Conservation (phyloP, 1,140 invertebrate genomes). For the Drosophila nebulosa region DNA sequence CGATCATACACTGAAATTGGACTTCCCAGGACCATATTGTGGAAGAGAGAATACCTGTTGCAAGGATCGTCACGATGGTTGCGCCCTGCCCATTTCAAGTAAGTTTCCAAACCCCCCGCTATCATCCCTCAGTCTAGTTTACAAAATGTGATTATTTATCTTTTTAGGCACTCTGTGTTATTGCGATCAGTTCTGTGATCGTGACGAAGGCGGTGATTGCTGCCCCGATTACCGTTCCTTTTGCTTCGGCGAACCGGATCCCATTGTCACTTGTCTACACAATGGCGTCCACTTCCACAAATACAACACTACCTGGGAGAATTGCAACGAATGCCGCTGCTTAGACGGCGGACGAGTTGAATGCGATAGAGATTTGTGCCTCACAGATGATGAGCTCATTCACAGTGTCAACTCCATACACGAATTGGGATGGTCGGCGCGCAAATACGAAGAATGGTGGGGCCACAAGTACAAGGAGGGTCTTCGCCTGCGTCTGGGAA, state of each 20-base stretch:
- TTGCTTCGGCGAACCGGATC: slow-evolving; percentile 83
- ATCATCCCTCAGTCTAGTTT: no score
- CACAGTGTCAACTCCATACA: slow-evolving; percentile 84
- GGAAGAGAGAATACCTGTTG: slow-evolving; percentile 84
- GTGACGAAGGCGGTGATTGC: slow-evolving; percentile 86
- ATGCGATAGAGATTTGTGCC: slow-evolving; percentile 88
- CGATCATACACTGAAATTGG: slow-evolving; percentile 61
- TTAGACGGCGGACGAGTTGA: slow-evolving; percentile 82
- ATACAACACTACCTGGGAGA: slow-evolving; percentile 81
- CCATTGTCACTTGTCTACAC: slow-evolving; percentile 59
- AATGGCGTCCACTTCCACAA: slow-evolving; percentile 65
- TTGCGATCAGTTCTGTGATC: slow-evolving; percentile 95
- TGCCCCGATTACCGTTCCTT: slow-evolving; percentile 92
- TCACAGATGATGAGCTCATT: slow-evolving; percentile 87
- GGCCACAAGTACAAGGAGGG: slow-evolving; percentile 91
- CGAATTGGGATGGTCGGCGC: slow-evolving; percentile 87
- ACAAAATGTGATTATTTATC: background rate
- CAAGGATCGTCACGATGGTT: slow-evolving; percentile 86
- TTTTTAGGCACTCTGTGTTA: slow-evolving; percentile 90
- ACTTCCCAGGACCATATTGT: slow-evolving; percentile 78
- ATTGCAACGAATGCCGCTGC: slow-evolving; percentile 91
- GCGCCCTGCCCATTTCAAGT: slow-evolving; percentile 87
- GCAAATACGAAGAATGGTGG: slow-evolving; percentile 92
- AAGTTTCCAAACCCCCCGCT: no score
- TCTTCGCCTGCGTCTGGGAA: slow-evolving; percentile 86